These are phyloP conservation scores for Sebastes hopkinsi DNA, from an alignment of 2,797 vertebrate genomes.

Conservation along the genomic window DNA sequence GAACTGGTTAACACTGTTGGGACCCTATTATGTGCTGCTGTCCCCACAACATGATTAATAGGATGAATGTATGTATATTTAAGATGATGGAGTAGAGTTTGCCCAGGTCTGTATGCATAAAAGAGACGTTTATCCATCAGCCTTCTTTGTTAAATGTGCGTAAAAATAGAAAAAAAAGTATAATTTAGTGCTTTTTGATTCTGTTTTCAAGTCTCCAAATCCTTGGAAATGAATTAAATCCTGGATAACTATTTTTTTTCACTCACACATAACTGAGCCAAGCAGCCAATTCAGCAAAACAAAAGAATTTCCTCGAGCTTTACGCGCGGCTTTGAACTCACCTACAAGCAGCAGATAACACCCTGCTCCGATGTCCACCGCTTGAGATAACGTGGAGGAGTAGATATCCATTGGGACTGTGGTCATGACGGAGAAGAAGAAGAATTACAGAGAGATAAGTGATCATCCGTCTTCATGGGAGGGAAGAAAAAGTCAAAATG, in stretches of 20 bases:
- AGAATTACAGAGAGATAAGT: fast-evolving
- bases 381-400: conserved; percentile 72
- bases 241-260: not conserved
- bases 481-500: not conserved
- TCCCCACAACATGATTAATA: not conserved
- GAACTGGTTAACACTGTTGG: not conserved
- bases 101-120: no score
- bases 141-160: not conserved
- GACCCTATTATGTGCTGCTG: not conserved
- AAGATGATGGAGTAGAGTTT: not conserved
- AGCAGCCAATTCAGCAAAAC: not conserved
- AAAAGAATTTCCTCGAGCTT: not conserved
- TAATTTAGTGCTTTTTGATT: not conserved
- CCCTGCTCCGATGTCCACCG: conserved; percentile 76
- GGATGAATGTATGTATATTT: fast-evolving
- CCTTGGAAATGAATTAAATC: not conserved
- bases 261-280: not conserved
- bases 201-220: not conserved
- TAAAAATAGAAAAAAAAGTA: not conserved
- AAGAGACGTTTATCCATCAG: not conserved
- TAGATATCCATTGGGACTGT: conserved; percentile 72
- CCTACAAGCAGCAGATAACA: conserved; percentile 76
- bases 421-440: fast-evolving
- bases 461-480: not conserved
- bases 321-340: conserved; percentile 43